These are phyloP conservation scores for Agapornis roseicollis DNA, from an alignment of 2,113 vertebrate genomes.

Conservation along the genomic window DNA sequence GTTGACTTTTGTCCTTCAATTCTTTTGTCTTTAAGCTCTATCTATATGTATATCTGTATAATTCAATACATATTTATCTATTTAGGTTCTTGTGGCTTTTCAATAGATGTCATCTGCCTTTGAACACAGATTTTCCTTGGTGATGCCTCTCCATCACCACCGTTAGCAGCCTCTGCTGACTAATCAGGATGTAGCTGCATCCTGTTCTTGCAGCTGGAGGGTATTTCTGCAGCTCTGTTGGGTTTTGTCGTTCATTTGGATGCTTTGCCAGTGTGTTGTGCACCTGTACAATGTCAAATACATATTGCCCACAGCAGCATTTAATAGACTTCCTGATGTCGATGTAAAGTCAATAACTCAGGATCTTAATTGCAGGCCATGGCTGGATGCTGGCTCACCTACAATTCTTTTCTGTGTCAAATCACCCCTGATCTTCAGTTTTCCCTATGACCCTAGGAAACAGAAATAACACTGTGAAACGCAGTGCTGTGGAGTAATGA, in stretches of 20 bases:
- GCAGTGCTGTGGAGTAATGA: neutral
- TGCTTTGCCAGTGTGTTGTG: neutral
- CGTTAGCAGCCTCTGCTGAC: neutral
- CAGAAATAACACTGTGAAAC: neutral
- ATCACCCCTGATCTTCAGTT: neutral
- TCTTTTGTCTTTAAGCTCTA: neutral
- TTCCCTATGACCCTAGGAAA: neutral
- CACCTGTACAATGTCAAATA: slow-evolving; percentile 34
- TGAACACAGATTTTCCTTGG: neutral
- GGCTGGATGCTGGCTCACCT: neutral
- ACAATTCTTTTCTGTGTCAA: neutral
- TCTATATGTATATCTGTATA: neutral
- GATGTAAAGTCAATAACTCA: slow-evolving; percentile 34
- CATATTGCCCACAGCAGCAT: slow-evolving; percentile 34
- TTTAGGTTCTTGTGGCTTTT: neutral
- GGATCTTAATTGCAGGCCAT: slow-evolving; percentile 37
- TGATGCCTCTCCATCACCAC: neutral
- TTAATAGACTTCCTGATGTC: slow-evolving; percentile 51
- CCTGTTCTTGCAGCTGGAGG: neutral
- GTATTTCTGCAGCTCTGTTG: neutral
- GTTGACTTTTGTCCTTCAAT: neutral
- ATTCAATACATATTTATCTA: neutral
- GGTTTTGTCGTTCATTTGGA: neutral
- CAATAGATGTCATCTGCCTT: neutral
- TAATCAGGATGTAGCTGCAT: neutral